Percentiles rank a stretch among this genome's conserved stretches.
Conservation (phyloP, 1,140 invertebrate genomes). For the Mactra quadrangularis region DNA sequence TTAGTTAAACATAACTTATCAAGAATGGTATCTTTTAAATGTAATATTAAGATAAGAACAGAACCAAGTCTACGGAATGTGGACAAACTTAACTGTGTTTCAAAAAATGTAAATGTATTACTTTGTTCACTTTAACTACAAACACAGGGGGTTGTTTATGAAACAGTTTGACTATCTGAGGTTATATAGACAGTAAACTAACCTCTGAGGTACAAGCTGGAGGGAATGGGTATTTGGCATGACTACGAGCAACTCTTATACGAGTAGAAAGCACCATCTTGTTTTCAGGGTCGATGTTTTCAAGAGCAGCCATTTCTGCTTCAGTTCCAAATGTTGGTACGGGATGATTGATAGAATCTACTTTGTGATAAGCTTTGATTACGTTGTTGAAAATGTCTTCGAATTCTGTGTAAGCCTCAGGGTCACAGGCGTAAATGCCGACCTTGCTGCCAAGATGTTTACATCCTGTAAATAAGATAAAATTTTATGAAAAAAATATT, state of each 20-base stretch:
- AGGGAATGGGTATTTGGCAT: constrained; percentile 74
- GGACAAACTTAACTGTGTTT: too few species aligned
- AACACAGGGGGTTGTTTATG: too few species aligned
- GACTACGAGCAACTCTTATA: constrained; percentile 79
- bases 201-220: constrained; percentile 91
- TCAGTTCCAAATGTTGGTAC: constrained; percentile 85
- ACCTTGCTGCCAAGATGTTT: constrained; percentile 75
- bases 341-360: constrained; percentile 88
- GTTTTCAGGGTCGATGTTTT: constrained; percentile 76
- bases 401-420: constrained; percentile 79
- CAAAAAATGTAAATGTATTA: too few species aligned
- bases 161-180: too few species aligned
- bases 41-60: too few species aligned
- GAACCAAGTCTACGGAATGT: too few species aligned
- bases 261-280: constrained; percentile 86
- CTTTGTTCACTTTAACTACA: too few species aligned
- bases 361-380: constrained; percentile 80
- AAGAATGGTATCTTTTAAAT: too few species aligned
- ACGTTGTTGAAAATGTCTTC: constrained; percentile 76
- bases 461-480: constrained; percentile 66
- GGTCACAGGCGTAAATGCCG: constrained; percentile 77
- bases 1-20: too few species aligned
- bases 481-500: too few species aligned
- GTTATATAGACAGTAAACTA: constrained; percentile 19
- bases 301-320: constrained; percentile 72